A percentile compares a stretch with the other conserved stretches of the same genome.
phyloP scores from a whole-genome alignment of 2,888 invertebrate species.

The Diadegma fenestrale region DNA sequence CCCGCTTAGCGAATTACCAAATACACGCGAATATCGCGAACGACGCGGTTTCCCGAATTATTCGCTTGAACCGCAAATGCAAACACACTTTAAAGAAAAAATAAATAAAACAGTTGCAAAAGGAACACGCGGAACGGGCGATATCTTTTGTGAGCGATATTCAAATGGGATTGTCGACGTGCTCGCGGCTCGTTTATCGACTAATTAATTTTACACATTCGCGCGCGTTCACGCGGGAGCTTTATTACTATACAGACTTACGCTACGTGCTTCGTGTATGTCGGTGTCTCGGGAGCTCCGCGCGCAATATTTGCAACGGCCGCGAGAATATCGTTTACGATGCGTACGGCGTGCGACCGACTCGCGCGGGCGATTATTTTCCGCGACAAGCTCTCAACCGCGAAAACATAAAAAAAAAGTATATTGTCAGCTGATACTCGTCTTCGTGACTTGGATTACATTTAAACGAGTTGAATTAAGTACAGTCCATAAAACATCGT shows the following conservation, averaged over 20 bases:
- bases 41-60: background rate
- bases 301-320: conserved; percentile 32
- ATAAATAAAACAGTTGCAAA: background rate
- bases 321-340: conserved; percentile 62
- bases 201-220: conserved; percentile 61
- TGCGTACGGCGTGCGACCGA: conserved; percentile 77
- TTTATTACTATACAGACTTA: background rate
- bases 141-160: conserved; percentile 54
- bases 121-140: background rate
- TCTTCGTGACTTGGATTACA: conserved; percentile 76
- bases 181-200: conserved; percentile 60
- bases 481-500: conserved; percentile 22
- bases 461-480: conserved; percentile 71
- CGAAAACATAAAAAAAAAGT: conserved; percentile 12
- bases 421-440: conserved; percentile 69
- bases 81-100: background rate
- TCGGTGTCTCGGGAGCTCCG: conserved; percentile 1
- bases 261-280: background rate
- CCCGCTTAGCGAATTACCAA: background rate
- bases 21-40: too few relatives aligned
- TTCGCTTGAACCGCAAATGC: too few relatives aligned
- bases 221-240: conserved; percentile 8
- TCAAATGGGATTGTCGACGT: conserved; percentile 60
- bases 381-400: conserved; percentile 63
- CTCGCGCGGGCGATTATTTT: conserved; percentile 76